Evolutionary conservation across 2,888 invertebrate species (phyloP).

Genomic region (Glomeris marginata): DNA sequence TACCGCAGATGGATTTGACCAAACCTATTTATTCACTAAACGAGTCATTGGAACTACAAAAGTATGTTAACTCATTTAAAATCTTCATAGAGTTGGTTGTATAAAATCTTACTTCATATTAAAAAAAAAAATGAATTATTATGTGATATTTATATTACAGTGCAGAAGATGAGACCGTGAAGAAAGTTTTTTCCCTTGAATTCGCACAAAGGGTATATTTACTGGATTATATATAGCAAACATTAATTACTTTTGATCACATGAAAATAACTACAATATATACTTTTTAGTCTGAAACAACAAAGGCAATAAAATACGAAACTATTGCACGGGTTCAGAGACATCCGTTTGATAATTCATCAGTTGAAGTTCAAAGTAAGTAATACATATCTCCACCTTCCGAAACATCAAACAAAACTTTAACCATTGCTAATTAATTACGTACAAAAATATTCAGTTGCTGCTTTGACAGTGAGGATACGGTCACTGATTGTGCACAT

Average conservation of each 20-base stretch:
- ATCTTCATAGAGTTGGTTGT: no score
- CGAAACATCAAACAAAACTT: background rate
- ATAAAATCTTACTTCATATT: no score
- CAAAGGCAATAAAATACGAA: background rate
- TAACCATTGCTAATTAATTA: background rate
- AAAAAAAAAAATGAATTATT: no score
- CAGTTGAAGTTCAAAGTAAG: slow-evolving; percentile 55
- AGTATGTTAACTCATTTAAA: no score
- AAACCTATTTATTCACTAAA: no score
- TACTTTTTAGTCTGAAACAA: background rate
- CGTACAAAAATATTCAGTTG: no score
- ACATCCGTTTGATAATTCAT: slow-evolving; percentile 50
- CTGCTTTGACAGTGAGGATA: slow-evolving; percentile 55
- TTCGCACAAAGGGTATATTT: slow-evolving; percentile 44
- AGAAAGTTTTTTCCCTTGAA: slow-evolving; percentile 51
- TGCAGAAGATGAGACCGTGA: slow-evolving; percentile 48
- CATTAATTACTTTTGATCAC: slow-evolving; percentile 23
- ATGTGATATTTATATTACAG: no score
- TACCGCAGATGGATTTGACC: no score
- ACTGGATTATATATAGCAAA: slow-evolving; percentile 36
- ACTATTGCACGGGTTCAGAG: slow-evolving; percentile 44
- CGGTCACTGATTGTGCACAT: slow-evolving; percentile 49
- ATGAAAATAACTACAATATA: slow-evolving; percentile 1
- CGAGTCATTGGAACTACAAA: no score
- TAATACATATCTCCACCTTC: no score